Conservation (phyloP, 2,888 invertebrate species). For the Hypolimnas misippus region DNA sequence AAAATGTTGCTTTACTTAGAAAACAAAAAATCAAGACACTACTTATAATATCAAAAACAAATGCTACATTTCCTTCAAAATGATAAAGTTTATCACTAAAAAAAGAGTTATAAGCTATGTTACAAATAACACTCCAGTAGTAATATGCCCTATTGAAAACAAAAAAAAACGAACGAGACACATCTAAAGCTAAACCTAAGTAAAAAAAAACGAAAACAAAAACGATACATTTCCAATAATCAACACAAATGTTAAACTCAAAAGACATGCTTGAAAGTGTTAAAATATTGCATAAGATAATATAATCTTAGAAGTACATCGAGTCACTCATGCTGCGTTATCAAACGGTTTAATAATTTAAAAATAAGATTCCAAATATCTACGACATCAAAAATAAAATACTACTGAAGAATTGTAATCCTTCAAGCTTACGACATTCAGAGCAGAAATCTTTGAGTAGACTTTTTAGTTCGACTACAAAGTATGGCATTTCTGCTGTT, state of each 20-base stretch:
- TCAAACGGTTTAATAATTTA: slow-evolving; percentile 25
- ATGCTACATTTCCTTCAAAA: not conserved
- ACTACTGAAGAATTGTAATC: slow-evolving; percentile 29
- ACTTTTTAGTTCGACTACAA: not conserved
- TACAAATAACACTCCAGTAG: not conserved
- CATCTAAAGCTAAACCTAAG: slow-evolving; percentile 29
- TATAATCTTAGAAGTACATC: slow-evolving; percentile 24
- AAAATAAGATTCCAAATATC: slow-evolving; percentile 35
- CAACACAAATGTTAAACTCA: slow-evolving; percentile 27
- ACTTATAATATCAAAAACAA: too few relatives aligned
- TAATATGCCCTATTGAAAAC: slow-evolving; percentile 6
- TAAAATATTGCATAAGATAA: slow-evolving; percentile 22
- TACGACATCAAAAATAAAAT: slow-evolving; percentile 47
- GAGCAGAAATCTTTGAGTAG: slow-evolving; percentile 13
- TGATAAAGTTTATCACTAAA: not conserved
- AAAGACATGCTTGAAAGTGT: slow-evolving; percentile 39
- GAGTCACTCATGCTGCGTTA: slow-evolving; percentile 34
- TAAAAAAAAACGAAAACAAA: slow-evolving; percentile 31
- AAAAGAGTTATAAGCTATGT: slow-evolving; percentile 1
- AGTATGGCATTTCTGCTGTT: not conserved
- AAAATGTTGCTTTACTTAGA: too few relatives aligned
- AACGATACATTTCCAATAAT: not conserved
- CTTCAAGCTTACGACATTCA: slow-evolving; percentile 31
- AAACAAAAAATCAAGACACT: too few relatives aligned
- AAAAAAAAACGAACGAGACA: slow-evolving; percentile 18